Evolutionary conservation across 2,888 invertebrate genomes (phyloP).

Genomic region (Lomographa bimaculata): DNA sequence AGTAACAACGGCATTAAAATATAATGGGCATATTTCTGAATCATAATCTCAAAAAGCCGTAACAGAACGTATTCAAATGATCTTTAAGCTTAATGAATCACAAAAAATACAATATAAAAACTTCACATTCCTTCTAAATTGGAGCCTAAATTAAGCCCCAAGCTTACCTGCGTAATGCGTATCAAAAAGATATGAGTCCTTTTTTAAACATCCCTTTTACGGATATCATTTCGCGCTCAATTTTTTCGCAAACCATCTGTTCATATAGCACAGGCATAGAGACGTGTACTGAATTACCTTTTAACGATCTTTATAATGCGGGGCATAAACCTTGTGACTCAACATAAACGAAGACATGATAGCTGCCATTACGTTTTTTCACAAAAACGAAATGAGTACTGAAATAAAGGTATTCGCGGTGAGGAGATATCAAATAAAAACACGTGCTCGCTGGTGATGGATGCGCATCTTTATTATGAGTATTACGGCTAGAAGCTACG

Average conservation of each 20-base stretch:
- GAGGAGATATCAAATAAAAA: background rate
- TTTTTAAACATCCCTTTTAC: slow-evolving; percentile 17
- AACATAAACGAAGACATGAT: slow-evolving; percentile 19
- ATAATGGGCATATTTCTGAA: too few relatives aligned
- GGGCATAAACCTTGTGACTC: slow-evolving; percentile 13
- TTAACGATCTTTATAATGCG: slow-evolving; percentile 21
- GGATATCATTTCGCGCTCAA: slow-evolving; percentile 18
- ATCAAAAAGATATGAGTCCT: slow-evolving; percentile 9
- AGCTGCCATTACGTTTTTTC: slow-evolving; percentile 15
- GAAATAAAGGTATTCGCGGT: slow-evolving; percentile 3
- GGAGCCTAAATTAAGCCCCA: background rate
- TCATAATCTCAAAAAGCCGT: too few relatives aligned
- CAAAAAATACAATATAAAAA: background rate
- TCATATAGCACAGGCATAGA: slow-evolving; percentile 14
- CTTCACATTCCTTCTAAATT: background rate
- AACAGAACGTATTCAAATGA: too few relatives aligned
- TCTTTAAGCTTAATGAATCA: background rate
- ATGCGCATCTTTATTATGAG: too few relatives aligned
- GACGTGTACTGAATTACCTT: slow-evolving; percentile 18
- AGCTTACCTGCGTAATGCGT: slow-evolving; percentile 5
- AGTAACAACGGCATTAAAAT: too few relatives aligned
- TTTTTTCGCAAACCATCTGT: slow-evolving; percentile 20
- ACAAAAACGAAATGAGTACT: slow-evolving; percentile 12
- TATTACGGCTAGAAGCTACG: too few relatives aligned
- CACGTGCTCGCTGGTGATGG: too few relatives aligned